Base-by-base conservation (phyloP, 2,113 vertebrate species). In the Albula glossodonta region DNA sequence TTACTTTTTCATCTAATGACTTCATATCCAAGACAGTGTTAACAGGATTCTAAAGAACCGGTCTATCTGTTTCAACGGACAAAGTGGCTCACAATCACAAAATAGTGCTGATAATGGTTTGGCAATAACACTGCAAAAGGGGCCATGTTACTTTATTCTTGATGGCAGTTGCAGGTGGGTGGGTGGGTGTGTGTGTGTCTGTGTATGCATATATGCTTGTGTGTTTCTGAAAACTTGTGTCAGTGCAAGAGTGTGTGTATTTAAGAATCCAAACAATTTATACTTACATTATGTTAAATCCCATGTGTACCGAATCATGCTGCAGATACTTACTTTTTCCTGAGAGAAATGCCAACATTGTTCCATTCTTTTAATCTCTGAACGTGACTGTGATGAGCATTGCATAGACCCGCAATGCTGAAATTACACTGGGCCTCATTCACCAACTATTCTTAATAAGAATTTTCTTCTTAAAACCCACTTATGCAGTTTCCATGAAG, bases 1-100 rank as follows among this genome's bases (percentile, higher is more conserved):
- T 87, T 86, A 31, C 66, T 31, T 22, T 6, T 86, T 82, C n/a
- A 74, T 49, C 85, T 51, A 80, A 56, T 63, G 82, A 87, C 51
- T 89, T 83, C 85, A 79, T 84, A 78, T 79, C 48, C 0, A 50
- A 78, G 70, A 50, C 11, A 52, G 63, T 53, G 2, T 52, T 50
- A 82, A 80, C 60, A 49, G n/a, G 81, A 87, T 17, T n/a, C 60
- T 49, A 2, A 15, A 19, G 51, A 15, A 2, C 0, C 66, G 11
- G 5, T 31, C 66, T 74, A 10, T 25, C 8, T 5, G 0, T 22
- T 77, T 15, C 3, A 11, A 6, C 2, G 5, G 22, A 51, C 60
- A 63, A 22, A 19, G 22, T 19, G 22, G 60, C 22, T 63, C 60
- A 63, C 17, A 19, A 19, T 63, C 60, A 63, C 60, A 31, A 74